A percentile compares a stretch with the other conserved stretches of the same genome.
phyloP scores from a whole-genome alignment of 2,113 vertebrate genomes.

The Fregata magnificens region DNA sequence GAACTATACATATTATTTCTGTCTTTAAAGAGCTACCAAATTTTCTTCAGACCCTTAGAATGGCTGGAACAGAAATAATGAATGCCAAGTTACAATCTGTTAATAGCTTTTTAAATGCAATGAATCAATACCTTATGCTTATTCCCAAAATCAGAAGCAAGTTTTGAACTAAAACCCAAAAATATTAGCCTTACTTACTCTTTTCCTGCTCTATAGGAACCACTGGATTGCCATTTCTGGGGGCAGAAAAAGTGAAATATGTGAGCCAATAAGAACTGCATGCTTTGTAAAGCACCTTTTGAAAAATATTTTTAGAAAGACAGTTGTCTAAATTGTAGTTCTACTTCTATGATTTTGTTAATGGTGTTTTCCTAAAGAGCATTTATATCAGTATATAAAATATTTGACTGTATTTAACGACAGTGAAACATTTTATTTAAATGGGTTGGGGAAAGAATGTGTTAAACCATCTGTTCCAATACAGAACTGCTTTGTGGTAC shows the following conservation, averaged over 20 bases:
- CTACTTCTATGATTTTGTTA: background rate
- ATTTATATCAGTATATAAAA: background rate
- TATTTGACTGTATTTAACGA: background rate
- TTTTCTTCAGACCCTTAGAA: background rate
- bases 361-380: background rate
- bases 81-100: background rate
- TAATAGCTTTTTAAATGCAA: background rate
- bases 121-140: background rate
- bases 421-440: background rate
- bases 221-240: constrained; percentile 85
- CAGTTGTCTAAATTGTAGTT: background rate
- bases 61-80: background rate
- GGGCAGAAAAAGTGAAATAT: constrained; percentile 59
- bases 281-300: constrained; percentile 6
- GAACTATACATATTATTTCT: background rate
- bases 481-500: background rate
- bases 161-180: background rate
- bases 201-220: constrained; percentile 80
- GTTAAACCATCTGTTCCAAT: background rate
- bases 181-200: constrained; percentile 71
- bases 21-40: background rate
- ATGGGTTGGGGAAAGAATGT: background rate
- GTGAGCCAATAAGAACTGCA: background rate
- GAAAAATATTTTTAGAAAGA: background rate
- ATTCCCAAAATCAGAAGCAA: constrained; percentile 4